Conservation (phyloP, 2,888 invertebrate species). For the Nycteola revayana region DNA sequence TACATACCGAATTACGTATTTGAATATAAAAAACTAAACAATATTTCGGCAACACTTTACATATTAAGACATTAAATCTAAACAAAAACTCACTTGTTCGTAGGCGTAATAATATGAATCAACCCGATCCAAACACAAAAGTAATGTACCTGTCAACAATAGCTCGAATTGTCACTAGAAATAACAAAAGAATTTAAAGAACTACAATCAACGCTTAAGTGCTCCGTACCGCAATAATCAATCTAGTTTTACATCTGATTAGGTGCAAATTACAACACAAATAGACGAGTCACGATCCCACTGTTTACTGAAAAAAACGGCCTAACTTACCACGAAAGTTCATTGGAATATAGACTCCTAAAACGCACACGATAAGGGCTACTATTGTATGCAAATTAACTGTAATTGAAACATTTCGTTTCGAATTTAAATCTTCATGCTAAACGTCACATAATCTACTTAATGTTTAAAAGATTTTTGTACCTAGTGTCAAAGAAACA, state of each 20-base stretch:
- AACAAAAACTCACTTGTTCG: no score
- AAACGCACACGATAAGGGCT: slow-evolving; percentile 6
- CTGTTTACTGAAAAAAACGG: slow-evolving; percentile 22
- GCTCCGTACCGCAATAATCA: slow-evolving; percentile 65
- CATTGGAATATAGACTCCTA: no score
- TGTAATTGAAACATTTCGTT: slow-evolving; percentile 22
- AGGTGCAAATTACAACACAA: slow-evolving; percentile 79
- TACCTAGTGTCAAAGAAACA: slow-evolving; percentile 14
- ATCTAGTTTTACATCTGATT: slow-evolving; percentile 79
- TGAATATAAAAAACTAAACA: no score
- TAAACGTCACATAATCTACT: slow-evolving; percentile 39
- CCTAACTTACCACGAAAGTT: slow-evolving; percentile 14
- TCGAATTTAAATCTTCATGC: slow-evolving; percentile 16
- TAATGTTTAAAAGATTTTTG: slow-evolving; percentile 35
- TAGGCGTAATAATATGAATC: slow-evolving; percentile 40
- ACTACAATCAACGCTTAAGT: slow-evolving; percentile 50
- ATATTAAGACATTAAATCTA: no score
- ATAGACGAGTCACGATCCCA: slow-evolving; percentile 72
- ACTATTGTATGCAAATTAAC: slow-evolving; percentile 9
- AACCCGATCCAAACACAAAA: slow-evolving; percentile 25
- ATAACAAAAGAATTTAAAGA: slow-evolving; percentile 49
- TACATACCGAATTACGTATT: no score
- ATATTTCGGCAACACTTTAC: no score
- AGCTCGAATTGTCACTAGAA: slow-evolving; percentile 52
- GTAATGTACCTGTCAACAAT: slow-evolving; percentile 45